These are phyloP conservation scores for Temnothorax unifasciatus DNA, from an alignment of 2,888 invertebrate species.

Conservation along the genomic window DNA sequence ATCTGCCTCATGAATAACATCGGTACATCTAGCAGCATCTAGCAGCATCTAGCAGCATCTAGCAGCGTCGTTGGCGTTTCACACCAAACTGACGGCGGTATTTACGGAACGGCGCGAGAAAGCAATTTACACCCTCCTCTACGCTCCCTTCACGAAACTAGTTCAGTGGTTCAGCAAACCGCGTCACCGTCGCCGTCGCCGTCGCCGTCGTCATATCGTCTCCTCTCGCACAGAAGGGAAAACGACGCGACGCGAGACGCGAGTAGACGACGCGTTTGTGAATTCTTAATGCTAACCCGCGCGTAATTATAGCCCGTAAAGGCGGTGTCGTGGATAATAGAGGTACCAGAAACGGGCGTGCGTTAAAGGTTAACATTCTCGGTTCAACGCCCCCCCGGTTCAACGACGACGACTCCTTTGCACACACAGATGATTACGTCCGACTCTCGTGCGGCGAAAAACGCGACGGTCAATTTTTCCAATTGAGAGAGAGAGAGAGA, in stretches of 20 bases:
- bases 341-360: conserved; percentile 8
- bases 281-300: conserved; percentile 32
- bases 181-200: conserved; percentile 1
- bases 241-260: conserved; percentile 7
- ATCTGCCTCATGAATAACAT: conserved; percentile 33
- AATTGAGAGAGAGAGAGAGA: not conserved
- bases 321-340: conserved; percentile 22
- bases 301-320: conserved; percentile 45
- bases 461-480: conserved; percentile 20
- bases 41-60: not conserved
- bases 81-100: conserved; percentile 27
- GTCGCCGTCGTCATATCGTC: not conserved
- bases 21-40: not conserved
- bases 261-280: conserved; percentile 22
- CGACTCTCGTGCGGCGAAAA: not conserved
- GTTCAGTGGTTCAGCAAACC: conserved; percentile 48
- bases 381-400: conserved; percentile 27
- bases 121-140: conserved; percentile 1
- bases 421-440: not conserved
- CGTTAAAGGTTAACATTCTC: conserved; percentile 31
- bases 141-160: conserved; percentile 16
- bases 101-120: conserved; percentile 26
- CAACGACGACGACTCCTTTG: not conserved
- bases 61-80: conserved; percentile 6
- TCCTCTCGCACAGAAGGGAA: conserved; percentile 21